Evolutionary conservation across 2,113 vertebrate genomes (phyloP), one percentile per base, ranked within the genome.

Genomic region (Myotis brandtii): DNA sequence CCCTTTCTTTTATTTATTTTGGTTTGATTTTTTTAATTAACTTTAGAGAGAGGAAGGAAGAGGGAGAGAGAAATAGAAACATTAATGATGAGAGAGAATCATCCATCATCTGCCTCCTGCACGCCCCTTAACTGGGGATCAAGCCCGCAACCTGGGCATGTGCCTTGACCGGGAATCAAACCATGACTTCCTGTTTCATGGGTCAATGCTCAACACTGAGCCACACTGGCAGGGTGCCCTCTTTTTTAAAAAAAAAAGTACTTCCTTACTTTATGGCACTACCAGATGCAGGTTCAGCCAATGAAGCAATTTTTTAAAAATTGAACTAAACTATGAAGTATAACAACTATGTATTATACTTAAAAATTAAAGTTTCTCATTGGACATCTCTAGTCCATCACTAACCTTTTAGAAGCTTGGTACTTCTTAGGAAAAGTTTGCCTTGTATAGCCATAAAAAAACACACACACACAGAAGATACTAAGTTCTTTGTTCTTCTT

Each of bases 301-400:
- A 69, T 67, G 9, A 90, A 93, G 32, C 50, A 77, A 27, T 27
- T 30, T 72, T 62, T 82, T 25, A n/a, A 77, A 83, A 52, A 12
- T 70, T 90, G 50, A 77, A 77, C 73, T 32, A 77, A 77, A n/a
- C 48, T 32, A 48, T 76, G 13, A 52, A 52, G 46, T 52, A 46
- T 86, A 73, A 64, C 11, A 86, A 52, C 32, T 88, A n/a, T 50
- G 27, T 73, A 37, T 90, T 32, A 30, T n/a, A 66, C 7, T 17
- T 64, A 69, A 75, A 80, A 84, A 89, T 48, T 70, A 75, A 52
- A 9, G 34, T 56, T 94, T 91, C 34, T 94, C 25, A 46, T 87
- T 23, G 34, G 46, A 43, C 5, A 12, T 46, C 25, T 83, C 67
- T n/a, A 20, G 14, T 75, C 6, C 37, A 21, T 79, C 43, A 46